phyloP scores from a whole-genome alignment of 2,888 invertebrate species.

The Drosophila percnosoma region DNA sequence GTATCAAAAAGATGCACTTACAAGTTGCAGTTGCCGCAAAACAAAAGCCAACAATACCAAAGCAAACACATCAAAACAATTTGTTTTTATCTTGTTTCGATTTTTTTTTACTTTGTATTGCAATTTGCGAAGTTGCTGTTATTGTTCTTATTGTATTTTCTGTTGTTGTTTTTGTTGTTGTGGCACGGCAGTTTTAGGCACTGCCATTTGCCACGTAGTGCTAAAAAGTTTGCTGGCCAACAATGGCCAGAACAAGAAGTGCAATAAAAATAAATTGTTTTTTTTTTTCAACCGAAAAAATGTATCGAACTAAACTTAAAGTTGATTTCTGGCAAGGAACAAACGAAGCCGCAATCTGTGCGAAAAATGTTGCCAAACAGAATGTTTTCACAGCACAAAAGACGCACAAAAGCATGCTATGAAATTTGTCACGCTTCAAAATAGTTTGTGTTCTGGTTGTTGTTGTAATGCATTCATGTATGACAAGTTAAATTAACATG shows the following conservation, averaged over 20 bases:
- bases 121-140: constrained; percentile 15
- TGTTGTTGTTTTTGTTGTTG: constrained; percentile 15
- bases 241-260: constrained; percentile 27
- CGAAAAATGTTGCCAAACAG: constrained; percentile 1
- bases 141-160: constrained; percentile 10
- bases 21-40: not conserved
- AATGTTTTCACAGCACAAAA: constrained; percentile 12
- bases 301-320: constrained; percentile 49
- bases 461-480: constrained; percentile 63
- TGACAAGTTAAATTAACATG: constrained; percentile 73
- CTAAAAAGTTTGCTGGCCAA: constrained; percentile 36
- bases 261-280: constrained; percentile 51
- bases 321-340: constrained; percentile 30
- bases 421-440: constrained; percentile 50
- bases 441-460: constrained; percentile 18
- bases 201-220: constrained; percentile 18
- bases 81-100: constrained; percentile 16
- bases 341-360: constrained; percentile 18
- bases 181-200: constrained; percentile 17
- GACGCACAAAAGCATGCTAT: constrained; percentile 57
- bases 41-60: constrained; percentile 5
- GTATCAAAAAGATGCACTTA: not conserved
- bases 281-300: not conserved
- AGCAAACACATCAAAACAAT: constrained; percentile 16
- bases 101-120: constrained; percentile 8